Evolutionary conservation across 2,113 vertebrate species (phyloP).

Genomic region (Cinclus mexicanus): DNA sequence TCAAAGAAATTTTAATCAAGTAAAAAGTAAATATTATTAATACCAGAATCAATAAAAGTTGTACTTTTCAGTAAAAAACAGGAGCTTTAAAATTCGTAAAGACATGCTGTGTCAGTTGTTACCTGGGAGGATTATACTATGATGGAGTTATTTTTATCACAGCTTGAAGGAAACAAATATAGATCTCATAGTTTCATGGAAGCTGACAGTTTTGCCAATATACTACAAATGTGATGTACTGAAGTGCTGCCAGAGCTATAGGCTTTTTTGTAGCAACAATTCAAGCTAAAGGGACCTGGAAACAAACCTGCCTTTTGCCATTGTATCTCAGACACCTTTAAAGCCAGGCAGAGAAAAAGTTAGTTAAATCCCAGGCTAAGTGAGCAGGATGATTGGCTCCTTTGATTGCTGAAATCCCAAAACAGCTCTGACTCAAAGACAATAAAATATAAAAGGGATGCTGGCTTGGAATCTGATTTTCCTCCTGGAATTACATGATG

Average conservation of each 20-base stretch:
- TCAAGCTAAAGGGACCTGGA: not conserved
- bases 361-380: not conserved
- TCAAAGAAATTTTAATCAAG: not conserved
- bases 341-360: not conserved
- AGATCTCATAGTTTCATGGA: not conserved
- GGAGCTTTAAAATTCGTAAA: not conserved
- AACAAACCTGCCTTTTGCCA: not conserved
- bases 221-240: not conserved
- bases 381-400: not conserved
- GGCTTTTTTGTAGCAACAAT: not conserved
- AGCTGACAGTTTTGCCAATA: not conserved
- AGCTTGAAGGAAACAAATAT: not conserved
- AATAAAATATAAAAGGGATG: not conserved
- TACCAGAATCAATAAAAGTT: not conserved
- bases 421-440: not conserved
- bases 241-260: not conserved
- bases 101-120: not conserved
- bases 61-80: not conserved
- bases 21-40: not conserved
- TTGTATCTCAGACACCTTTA: not conserved
- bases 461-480: not conserved
- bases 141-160: not conserved
- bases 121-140: not conserved
- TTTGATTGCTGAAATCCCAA: not conserved
- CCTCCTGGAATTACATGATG: not conserved